Evolutionary conservation across 2,888 invertebrate genomes (phyloP), one percentile per base, ranked within the genome.

Genomic region (Oithona nana): DNA sequence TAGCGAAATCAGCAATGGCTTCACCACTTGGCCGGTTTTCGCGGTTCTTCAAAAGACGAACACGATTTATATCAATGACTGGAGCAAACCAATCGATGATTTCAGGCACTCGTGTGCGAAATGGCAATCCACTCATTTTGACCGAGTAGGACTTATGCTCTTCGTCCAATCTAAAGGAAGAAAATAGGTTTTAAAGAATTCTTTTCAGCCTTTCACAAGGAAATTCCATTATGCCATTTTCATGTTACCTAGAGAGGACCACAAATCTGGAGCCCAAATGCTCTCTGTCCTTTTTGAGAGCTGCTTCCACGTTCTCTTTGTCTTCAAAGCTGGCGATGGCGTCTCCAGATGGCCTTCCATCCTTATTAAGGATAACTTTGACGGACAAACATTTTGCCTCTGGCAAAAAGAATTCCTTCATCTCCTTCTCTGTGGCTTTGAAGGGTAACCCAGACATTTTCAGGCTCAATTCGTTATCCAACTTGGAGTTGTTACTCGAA

Each of bases 1-100:
- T 31, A 49, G 81, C 84, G 71, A 95, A 95, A 71, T 88, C 88
- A 0, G 92, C 92, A 73, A 93, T 90, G 1, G 94, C 93, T 73
- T 93, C 92, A 3, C 95, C 95, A 8, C 90, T 89, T 8, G 93
- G 88, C 64, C 93, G 78, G 13, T 90, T 89, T 67, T 81, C 83
- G 71, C 83, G 83, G 74, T 93, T 92, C 71, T 81, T 83, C 67
- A 88, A 79, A 57, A 90, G 82, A 70, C 85, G 82, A 66, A 93
- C 86, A 71, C 84, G 84, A 48, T 85, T 11, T 13, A n/a, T 22
- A 39, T 39, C 49, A 26, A 49, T 49, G 16, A 24, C 59, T 8
- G 59, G 39, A 20, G 13, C 28, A 49, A 59, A 59, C 56, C 71
- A 73, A 84, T 85, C 85, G 28, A 83, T 82, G 67, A 90, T 84